A percentile compares a stretch with the other conserved stretches of the same genome.
Evolutionary conservation across 2,113 vertebrate genomes (phyloP).

Genomic region (Piaya cayana): DNA sequence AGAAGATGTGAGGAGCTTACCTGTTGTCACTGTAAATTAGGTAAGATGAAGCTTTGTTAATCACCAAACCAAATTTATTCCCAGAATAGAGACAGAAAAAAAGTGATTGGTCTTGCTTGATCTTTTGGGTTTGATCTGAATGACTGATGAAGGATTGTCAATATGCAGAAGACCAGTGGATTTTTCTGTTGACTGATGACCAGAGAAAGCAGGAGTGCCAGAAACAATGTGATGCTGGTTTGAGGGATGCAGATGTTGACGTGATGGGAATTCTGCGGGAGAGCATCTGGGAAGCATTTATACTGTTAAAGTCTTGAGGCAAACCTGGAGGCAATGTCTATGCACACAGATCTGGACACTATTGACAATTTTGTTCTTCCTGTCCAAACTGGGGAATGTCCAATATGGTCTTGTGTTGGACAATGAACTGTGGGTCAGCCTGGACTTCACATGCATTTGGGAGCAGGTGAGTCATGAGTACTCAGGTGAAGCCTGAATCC

Average conservation of each 20-base stretch:
- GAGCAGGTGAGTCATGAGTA: background rate
- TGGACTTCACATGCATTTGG: background rate
- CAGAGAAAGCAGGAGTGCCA: background rate
- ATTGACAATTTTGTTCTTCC: background rate
- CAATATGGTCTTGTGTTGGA: background rate
- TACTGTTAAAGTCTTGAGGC: background rate
- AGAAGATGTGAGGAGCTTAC: background rate
- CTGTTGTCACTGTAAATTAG: background rate
- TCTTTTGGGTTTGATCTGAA: background rate
- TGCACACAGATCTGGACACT: background rate
- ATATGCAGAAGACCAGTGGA: background rate
- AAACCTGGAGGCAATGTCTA: background rate
- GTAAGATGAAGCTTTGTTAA: background rate
- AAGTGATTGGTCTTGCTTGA: background rate
- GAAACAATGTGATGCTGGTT: background rate
- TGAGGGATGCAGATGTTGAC: background rate
- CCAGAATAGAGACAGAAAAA: background rate
- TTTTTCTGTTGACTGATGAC: background rate
- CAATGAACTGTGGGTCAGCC: background rate
- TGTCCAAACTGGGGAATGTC: fast-evolving
- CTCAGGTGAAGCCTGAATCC: background rate
- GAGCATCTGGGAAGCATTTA: background rate
- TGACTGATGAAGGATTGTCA: background rate
- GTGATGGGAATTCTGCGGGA: background rate
- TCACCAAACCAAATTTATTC: background rate